These are phyloP conservation scores for Burhinus oedicnemus DNA, from an alignment of 2,113 vertebrate species.

Conservation along the genomic window DNA sequence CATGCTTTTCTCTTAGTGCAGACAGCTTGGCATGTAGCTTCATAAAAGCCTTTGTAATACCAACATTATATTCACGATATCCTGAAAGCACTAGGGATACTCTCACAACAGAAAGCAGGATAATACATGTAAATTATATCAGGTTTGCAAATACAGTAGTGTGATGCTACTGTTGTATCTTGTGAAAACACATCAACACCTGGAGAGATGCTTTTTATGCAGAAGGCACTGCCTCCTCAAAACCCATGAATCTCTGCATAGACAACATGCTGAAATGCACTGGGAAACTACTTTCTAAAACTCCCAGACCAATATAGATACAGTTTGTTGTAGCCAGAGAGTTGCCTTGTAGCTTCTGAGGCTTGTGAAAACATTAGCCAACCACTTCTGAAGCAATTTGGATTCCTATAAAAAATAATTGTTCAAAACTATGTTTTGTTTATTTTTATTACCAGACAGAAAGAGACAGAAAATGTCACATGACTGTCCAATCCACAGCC, in stretches of 20 bases:
- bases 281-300: not conserved
- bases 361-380: not conserved
- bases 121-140: not conserved
- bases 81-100: not conserved
- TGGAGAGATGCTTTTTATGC: not conserved
- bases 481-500: not conserved
- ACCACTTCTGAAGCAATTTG: not conserved
- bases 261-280: not conserved
- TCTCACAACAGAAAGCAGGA: not conserved
- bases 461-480: not conserved
- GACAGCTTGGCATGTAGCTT: not conserved
- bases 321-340: not conserved
- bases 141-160: not conserved
- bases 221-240: not conserved
- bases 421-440: not conserved
- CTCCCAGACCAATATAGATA: not conserved
- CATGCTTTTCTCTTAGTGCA: not conserved
- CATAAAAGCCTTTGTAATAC: not conserved
- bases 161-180: not conserved
- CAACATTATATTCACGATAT: not conserved
- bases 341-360: not conserved
- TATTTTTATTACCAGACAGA: not conserved
- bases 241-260: not conserved
- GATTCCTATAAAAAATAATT: not conserved
- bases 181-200: not conserved